These are phyloP conservation scores for Gadopsis bispinosus DNA, from an alignment of 2,797 vertebrate species.

Conservation along the genomic window DNA sequence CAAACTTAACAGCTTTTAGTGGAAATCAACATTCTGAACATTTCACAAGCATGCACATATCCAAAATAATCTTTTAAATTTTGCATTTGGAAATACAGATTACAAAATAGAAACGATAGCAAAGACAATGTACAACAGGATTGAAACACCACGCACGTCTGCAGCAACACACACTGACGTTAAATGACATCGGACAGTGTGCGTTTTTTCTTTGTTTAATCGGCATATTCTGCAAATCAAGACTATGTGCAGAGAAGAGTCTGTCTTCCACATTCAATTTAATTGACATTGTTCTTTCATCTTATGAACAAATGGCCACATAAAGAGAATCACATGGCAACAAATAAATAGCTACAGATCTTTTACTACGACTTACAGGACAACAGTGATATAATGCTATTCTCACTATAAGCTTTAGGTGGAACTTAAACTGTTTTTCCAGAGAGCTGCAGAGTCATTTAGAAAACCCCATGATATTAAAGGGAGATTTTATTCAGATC, in stretches of 20 bases:
- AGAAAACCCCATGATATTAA: constrained; percentile 74
- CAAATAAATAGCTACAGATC: constrained; percentile 82
- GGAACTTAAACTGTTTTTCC: constrained; percentile 69
- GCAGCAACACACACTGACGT: constrained; percentile 71
- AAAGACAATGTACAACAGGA: constrained; percentile 83
- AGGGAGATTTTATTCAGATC: constrained; percentile 74
- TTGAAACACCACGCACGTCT: constrained; percentile 80
- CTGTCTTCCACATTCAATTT: constrained; percentile 85
- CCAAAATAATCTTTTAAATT: constrained; percentile 87
- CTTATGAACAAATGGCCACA: constrained; percentile 81
- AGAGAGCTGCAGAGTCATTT: constrained; percentile 64
- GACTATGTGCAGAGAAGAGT: constrained; percentile 78
- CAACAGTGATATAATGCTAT: constrained; percentile 83
- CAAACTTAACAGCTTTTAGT: constrained; percentile 80
- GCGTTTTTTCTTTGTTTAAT: constrained; percentile 28
- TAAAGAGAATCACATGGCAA: constrained; percentile 81
- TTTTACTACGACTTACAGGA: constrained; percentile 82
- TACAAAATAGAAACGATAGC: constrained; percentile 85
- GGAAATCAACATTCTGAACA: constrained; percentile 82
- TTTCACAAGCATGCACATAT: constrained; percentile 84
- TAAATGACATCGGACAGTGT: constrained; percentile 65
- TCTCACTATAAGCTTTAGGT: constrained; percentile 79
- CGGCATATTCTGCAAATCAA: constrained; percentile 64
- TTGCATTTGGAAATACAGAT: constrained; percentile 87
- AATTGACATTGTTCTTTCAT: constrained; percentile 79